A percentile compares a stretch with the other conserved stretches of the same genome.
Evolutionary conservation across 2,888 invertebrate species (phyloP).

Genomic region (Monoplex corrugatus): DNA sequence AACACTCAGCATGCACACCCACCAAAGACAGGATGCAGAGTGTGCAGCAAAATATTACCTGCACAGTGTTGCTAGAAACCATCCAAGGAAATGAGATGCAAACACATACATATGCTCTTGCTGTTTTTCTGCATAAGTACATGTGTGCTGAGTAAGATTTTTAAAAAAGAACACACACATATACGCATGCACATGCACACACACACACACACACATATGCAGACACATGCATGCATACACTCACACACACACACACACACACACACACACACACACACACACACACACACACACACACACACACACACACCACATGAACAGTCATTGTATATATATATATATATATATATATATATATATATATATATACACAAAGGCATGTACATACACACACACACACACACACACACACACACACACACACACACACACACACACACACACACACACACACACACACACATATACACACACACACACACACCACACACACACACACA

Average conservation of each 20-base stretch:
- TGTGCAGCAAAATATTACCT: too few species aligned
- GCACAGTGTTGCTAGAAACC: too few species aligned
- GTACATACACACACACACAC: neutral
- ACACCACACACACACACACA: neutral
- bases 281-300: constrained; percentile 17
- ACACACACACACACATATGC: too few species aligned
- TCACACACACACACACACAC: neutral
- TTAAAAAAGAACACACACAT: too few species aligned
- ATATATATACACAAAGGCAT: neutral
- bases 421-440: neutral
- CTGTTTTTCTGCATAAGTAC: too few species aligned
- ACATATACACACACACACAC: neutral
- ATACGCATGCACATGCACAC: neutral
- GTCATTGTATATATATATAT: neutral
- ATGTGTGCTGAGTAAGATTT: too few species aligned
- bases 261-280: constrained; percentile 9
- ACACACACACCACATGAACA: neutral
- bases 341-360: neutral
- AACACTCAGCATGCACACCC: too few species aligned
- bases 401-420: neutral
- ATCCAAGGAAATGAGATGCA: too few species aligned
- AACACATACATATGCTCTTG: too few species aligned
- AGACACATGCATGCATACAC: neutral
- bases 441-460: neutral
- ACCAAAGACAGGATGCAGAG: too few species aligned